Conservation (phyloP, 2,113 vertebrate genomes). For the Mugil cephalus region DNA sequence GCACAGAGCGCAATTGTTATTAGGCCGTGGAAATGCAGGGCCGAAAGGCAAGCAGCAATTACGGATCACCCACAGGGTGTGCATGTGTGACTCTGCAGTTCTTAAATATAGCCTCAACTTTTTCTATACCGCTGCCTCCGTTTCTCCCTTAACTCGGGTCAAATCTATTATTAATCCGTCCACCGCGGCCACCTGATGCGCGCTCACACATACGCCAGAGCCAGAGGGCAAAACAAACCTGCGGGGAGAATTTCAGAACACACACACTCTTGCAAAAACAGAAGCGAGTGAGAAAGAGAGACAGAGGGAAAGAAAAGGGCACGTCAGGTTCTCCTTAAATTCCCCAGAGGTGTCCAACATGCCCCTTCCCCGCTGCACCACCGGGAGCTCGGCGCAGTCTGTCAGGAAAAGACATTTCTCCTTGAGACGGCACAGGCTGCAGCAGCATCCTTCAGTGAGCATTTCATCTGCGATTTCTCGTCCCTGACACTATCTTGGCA, state of each 20-base stretch:
- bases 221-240: constrained; percentile 40
- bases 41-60: constrained; percentile 2
- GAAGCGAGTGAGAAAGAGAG: not conserved
- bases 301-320: constrained; percentile 25
- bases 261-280: constrained; percentile 20
- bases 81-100: constrained; percentile 52
- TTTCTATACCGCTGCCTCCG: constrained; percentile 41
- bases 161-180: constrained; percentile 70
- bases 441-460: constrained; percentile 14
- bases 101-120: constrained; percentile 59
- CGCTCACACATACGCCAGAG: constrained; percentile 7
- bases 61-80: not conserved
- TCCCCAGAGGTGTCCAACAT: constrained; percentile 29
- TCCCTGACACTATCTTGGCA: constrained; percentile 23
- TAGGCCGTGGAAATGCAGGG: not conserved
- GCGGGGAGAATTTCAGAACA: not conserved
- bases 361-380: constrained; percentile 8
- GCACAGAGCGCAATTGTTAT: not conserved
- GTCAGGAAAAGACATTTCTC: constrained; percentile 31
- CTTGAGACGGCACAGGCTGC: constrained; percentile 22
- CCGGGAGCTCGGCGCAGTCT: constrained; percentile 13
- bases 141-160: constrained; percentile 52
- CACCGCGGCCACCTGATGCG: constrained; percentile 50
- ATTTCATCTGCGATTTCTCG: constrained; percentile 30
- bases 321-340: constrained; percentile 42